Percentiles rank a stretch among this genome's conserved stretches.
Conservation (phyloP, 2,797 vertebrate genomes). For the Melanotaenia pygmaea region DNA sequence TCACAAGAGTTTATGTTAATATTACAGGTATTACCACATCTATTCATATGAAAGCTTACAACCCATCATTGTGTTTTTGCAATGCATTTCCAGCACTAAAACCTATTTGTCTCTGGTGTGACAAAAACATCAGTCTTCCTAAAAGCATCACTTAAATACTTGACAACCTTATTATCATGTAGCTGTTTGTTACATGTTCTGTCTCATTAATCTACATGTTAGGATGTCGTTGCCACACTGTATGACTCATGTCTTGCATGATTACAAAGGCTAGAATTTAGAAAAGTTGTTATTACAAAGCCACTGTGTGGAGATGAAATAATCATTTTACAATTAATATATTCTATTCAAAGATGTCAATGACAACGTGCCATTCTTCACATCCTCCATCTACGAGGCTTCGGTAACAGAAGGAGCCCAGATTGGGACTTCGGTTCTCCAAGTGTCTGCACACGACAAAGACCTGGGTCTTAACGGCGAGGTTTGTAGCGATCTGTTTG, state of each 20-base stretch:
- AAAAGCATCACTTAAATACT: not conserved
- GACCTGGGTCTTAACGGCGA: conserved; percentile 90
- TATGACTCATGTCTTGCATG: not conserved
- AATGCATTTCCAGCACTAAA: not conserved
- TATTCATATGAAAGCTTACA: not conserved
- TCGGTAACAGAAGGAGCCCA: conserved; percentile 87
- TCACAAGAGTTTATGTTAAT: conserved; percentile 86
- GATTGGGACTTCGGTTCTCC: conserved; percentile 85
- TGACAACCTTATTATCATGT: not conserved
- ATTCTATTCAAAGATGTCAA: conserved; percentile 86
- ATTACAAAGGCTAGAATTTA: not conserved
- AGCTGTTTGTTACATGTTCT: not conserved
- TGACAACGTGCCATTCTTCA: conserved; percentile 95
- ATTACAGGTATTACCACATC: conserved; percentile 84
- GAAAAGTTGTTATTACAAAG: conserved; percentile 7
- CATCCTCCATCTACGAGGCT: conserved; percentile 91
- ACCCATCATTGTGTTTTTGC: conserved; percentile 1
- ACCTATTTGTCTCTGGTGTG: not conserved
- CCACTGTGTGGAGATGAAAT: conserved; percentile 19
- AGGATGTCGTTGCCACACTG: conserved; percentile 1
- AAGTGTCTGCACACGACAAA: conserved; percentile 89
- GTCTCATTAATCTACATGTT: conserved; percentile 15
- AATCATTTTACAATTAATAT: conserved; percentile 23
- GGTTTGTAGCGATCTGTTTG: conserved; percentile 70
- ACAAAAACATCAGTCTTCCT: not conserved